Conservation (phyloP, 2,888 invertebrate species). For the Pheosia tremula region DNA sequence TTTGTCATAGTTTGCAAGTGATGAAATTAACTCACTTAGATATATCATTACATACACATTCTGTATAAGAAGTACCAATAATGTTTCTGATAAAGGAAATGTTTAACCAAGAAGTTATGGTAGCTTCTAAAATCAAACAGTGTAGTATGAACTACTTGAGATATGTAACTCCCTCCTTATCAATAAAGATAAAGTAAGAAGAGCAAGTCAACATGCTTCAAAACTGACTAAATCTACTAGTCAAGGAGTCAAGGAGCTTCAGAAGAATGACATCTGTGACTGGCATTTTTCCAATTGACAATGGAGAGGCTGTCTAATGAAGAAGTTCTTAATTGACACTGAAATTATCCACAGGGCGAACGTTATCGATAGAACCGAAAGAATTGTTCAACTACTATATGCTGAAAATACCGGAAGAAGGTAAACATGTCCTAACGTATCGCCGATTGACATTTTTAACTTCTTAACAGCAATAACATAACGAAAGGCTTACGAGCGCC, state of each 20-base stretch:
- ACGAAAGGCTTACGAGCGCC: constrained; percentile 76
- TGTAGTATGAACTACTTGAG: background rate
- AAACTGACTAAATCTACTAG: background rate
- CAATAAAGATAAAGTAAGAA: background rate
- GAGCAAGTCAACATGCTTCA: background rate
- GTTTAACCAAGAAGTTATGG: background rate
- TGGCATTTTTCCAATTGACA: constrained; percentile 12
- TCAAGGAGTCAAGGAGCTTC: background rate
- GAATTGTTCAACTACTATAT: constrained; percentile 78
- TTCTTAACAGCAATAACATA: constrained; percentile 78
- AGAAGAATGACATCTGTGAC: background rate
- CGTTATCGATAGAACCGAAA: constrained; percentile 78
- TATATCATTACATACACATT: background rate
- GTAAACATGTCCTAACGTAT: constrained; percentile 67
- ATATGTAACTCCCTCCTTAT: too few relatives aligned
- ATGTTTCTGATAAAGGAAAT: background rate
- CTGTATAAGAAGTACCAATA: background rate
- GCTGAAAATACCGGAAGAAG: constrained; percentile 78
- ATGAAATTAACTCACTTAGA: background rate
- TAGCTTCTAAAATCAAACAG: background rate
- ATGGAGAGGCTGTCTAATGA: constrained; percentile 14
- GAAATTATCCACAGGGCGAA: constrained; percentile 78
- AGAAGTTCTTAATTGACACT: constrained; percentile 45
- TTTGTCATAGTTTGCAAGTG: constrained; percentile 29
- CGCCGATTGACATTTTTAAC: constrained; percentile 73